Evolutionary conservation across 2,888 invertebrate genomes (phyloP).

Genomic region (Dermolepida albohirtum): DNA sequence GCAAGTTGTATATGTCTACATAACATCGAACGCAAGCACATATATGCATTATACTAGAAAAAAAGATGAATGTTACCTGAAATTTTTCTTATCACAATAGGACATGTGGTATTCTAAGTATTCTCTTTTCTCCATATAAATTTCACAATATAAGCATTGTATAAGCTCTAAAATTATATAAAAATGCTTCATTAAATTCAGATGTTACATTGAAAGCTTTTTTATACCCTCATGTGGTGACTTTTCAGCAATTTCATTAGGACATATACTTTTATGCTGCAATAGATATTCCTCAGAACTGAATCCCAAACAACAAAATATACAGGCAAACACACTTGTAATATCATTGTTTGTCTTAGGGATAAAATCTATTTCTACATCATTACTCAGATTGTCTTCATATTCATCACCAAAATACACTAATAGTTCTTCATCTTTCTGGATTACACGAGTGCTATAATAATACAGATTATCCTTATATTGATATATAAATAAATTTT

Average conservation of each 20-base stretch:
- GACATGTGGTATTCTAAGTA: background rate
- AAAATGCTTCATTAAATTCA: background rate
- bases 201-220: background rate
- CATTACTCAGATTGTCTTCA: constrained; percentile 59
- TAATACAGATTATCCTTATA: constrained; percentile 69
- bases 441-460: constrained; percentile 60
- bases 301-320: constrained; percentile 16
- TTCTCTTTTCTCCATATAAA: background rate
- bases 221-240: background rate
- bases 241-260: background rate
- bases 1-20: too few species aligned
- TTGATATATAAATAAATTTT: constrained; percentile 71
- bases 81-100: background rate
- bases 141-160: background rate
- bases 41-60: background rate
- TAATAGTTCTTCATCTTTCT: constrained; percentile 61
- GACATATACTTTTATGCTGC: constrained; percentile 1
- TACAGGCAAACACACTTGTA: constrained; percentile 5
- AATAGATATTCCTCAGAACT: constrained; percentile 1
- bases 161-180: background rate
- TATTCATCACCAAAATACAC: constrained; percentile 64
- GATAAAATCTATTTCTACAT: constrained; percentile 47
- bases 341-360: background rate
- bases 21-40: too few species aligned
- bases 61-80: background rate